Conservation (phyloP, 2,113 vertebrate genomes). For the Phyllostomus hastatus region DNA sequence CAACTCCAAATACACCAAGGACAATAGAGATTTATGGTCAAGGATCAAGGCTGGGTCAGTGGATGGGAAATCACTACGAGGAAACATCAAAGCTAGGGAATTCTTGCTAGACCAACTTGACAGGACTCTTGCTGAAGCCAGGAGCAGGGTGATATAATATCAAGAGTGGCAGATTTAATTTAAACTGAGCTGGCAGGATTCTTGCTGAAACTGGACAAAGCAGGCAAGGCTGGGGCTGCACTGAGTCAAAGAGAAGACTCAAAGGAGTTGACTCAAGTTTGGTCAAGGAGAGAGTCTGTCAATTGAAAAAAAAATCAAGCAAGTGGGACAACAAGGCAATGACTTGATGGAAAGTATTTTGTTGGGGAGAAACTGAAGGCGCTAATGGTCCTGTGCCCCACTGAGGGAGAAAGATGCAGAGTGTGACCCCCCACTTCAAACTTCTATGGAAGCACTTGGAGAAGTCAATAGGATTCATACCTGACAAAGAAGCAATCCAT, state of each 20-base stretch:
- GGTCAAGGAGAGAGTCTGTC: neutral
- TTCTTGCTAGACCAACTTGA: neutral
- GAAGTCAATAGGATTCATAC: neutral
- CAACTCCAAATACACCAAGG: neutral
- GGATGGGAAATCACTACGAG: neutral
- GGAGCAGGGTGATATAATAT: neutral
- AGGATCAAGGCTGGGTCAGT: neutral
- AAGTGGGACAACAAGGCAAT: neutral
- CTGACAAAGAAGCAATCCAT: neutral
- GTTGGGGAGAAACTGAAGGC: neutral
- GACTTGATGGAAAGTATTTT: neutral
- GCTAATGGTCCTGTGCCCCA: neutral
- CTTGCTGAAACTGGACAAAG: neutral
- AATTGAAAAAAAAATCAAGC: neutral
- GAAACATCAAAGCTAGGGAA: neutral
- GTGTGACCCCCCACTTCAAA: neutral
- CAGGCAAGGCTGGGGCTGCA: neutral
- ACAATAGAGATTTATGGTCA: neutral
- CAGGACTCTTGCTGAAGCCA: neutral
- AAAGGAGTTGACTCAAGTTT: neutral
- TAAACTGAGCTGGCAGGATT: neutral
- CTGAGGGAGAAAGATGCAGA: neutral
- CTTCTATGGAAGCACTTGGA: neutral
- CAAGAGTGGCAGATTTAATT: neutral
- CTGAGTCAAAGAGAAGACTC: neutral